Conservation (phyloP, 2,797 vertebrate genomes). For the Pteropus rufus region DNA sequence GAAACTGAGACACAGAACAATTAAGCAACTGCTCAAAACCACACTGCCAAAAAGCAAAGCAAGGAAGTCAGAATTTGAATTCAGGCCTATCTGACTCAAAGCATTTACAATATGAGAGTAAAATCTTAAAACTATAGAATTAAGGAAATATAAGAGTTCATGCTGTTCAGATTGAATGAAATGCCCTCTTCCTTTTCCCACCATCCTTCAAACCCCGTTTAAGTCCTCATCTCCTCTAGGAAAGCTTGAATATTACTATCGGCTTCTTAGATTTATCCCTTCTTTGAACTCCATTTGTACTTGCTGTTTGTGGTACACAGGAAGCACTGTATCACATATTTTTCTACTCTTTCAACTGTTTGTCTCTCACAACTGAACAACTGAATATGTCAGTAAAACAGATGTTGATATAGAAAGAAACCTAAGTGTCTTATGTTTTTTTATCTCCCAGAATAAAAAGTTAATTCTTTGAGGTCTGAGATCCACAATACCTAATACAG, state of each 20-base stretch:
- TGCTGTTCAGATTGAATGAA: background rate
- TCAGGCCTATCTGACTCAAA: background rate
- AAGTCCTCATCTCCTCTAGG: background rate
- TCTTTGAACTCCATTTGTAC: conserved; percentile 40
- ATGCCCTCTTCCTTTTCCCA: background rate
- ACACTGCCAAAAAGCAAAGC: background rate
- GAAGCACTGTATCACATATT: conserved; percentile 22
- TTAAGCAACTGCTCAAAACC: background rate
- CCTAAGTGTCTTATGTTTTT: conserved; percentile 10
- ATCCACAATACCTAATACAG: background rate
- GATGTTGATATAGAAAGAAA: conserved; percentile 41
- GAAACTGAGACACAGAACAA: conserved; percentile 1
- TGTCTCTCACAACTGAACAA: conserved; percentile 43
- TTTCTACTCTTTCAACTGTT: conserved; percentile 54
- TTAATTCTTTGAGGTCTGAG: background rate
- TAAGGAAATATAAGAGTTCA: conserved; percentile 22
- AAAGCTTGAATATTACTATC: background rate
- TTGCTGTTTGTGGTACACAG: conserved; percentile 11
- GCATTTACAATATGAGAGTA: background rate
- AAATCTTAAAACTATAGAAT: background rate
- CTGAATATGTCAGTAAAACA: conserved; percentile 40
- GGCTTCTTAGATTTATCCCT: conserved; percentile 36
- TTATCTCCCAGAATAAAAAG: conserved; percentile 29
- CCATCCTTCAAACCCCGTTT: background rate
- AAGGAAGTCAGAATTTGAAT: background rate